A percentile compares a stretch with the other conserved stretches of the same genome.
These are phyloP conservation scores for Anastrepha obliqua DNA, from an alignment of 1,140 invertebrate genomes.

Conservation along the genomic window DNA sequence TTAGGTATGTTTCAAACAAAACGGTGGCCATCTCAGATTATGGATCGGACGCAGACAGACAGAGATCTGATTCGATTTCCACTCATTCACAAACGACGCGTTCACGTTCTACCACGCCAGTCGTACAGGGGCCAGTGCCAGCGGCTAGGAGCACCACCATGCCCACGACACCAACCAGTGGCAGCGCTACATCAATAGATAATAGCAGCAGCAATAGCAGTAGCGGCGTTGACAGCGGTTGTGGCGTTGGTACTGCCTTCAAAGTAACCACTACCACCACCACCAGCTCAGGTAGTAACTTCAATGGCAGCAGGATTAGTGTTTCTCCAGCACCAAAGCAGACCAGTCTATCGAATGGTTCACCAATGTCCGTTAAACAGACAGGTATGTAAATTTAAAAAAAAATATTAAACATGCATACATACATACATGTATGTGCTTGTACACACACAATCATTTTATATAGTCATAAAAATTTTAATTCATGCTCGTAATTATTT, in stretches of 20 bases:
- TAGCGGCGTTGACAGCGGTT: conserved; percentile 15
- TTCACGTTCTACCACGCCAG: conserved; percentile 43
- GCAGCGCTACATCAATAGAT: neutral
- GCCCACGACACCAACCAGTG: neutral
- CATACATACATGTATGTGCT: too few relatives aligned
- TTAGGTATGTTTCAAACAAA: conserved; percentile 72
- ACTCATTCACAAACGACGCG: conserved; percentile 36
- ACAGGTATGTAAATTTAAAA: conserved; percentile 29
- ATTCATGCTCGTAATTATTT: neutral
- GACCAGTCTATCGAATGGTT: neutral
- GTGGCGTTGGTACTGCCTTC: neutral
- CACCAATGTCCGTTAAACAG: conserved; percentile 24
- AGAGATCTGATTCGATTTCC: conserved; percentile 9
- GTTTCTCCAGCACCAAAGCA: neutral
- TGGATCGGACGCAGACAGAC: conserved; percentile 57
- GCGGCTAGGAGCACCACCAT: neutral
- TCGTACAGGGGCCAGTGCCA: neutral
- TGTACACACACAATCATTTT: neutral
- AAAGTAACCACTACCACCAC: conserved; percentile 27
- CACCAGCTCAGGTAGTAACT: neutral
- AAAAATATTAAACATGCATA: too few relatives aligned
- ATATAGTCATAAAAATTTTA: neutral
- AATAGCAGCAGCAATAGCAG: neutral
- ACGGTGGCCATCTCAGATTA: conserved; percentile 68
- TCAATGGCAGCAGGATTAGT: conserved; percentile 8